Base-by-base conservation (phyloP, 2,888 invertebrate genomes). In the Trypoxylon attenuatum region DNA sequence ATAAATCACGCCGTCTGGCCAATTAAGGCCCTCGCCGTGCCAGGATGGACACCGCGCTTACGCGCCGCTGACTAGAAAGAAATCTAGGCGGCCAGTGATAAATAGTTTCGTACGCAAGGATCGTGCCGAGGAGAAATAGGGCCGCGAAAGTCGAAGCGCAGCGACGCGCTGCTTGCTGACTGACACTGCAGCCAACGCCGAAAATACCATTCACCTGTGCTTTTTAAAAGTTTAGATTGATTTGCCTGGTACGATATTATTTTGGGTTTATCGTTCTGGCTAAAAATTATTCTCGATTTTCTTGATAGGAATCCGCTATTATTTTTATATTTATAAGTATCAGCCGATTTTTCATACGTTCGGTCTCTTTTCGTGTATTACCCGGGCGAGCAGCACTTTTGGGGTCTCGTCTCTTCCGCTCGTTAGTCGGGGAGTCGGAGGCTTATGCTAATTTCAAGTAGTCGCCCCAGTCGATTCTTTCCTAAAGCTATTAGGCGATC, bases 401-500 rank as follows among this genome's bases (percentile, higher is more conserved):
- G 79, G 83, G 85, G 84, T 81, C 79, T 82, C 82, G 78, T 78
- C 81, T 82, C 82, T 81, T 80, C 81, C 81, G 84, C 82, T 85
- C 84, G 84, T 83, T 84, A 84, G 80, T 52, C 78, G 66, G 73
- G 78, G 79, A 74, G 58, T 69, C 76, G 79, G 66, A 73, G n/a
- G 86, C 83, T 86, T 86, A 86, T 86, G 86, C 82, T 86, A 86
- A 86, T 86, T 74, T 83, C 76, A 81, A 82, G 81, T 76, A 81
- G 78, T 80, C 78, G 73, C 76, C 78, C 77, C 79, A 78, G 81
- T 80, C 84, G 84, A 86, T 85, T 86, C 85, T 83, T 84, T 82
- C 82, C 82, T 85, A 85, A 86, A 86, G 84, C 86, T 86, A 86
- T 86, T 86, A 86, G 83, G 80, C 84, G 86, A 86, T 86, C 85